Evolutionary conservation across 2,888 invertebrate species (phyloP).

Genomic region (Sphecodes monilicornis): DNA sequence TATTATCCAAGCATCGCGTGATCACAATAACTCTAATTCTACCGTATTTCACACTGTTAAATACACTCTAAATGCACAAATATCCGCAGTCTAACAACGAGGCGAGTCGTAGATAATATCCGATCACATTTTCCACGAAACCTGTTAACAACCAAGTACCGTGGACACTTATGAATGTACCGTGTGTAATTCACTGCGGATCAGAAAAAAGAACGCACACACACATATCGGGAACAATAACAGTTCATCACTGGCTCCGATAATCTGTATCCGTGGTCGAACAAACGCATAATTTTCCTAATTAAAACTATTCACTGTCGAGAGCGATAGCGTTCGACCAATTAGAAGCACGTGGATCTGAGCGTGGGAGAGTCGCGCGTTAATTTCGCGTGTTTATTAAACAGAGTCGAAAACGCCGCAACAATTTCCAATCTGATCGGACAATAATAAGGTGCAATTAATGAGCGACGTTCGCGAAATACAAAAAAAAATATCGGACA

Average conservation of each 20-base stretch:
- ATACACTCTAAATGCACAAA: slow-evolving; percentile 10
- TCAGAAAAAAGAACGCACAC: not conserved
- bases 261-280: slow-evolving; percentile 1
- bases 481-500: not conserved
- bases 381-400: slow-evolving; percentile 20
- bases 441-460: slow-evolving; percentile 18
- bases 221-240: not conserved
- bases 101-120: slow-evolving; percentile 3
- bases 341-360: slow-evolving; percentile 18
- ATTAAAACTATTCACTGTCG: slow-evolving; percentile 34
- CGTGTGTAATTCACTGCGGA: not conserved
- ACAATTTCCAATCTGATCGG: not conserved
- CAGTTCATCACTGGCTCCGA: not conserved
- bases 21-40: slow-evolving; percentile 8
- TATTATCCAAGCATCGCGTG: slow-evolving; percentile 1
- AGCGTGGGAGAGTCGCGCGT: not conserved
- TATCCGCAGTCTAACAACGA: slow-evolving; percentile 1
- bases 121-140: slow-evolving; percentile 4
- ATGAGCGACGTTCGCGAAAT: not conserved
- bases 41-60: not conserved
- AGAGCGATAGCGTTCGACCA: slow-evolving; percentile 18
- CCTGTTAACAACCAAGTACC: not conserved
- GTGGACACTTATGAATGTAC: not conserved
- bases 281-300: slow-evolving; percentile 23
- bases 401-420: too few species aligned